A percentile compares a stretch with the other conserved stretches of the same genome.
Evolutionary conservation across 2,888 invertebrate genomes (phyloP).

Genomic region (Blastobasis adustella): DNA sequence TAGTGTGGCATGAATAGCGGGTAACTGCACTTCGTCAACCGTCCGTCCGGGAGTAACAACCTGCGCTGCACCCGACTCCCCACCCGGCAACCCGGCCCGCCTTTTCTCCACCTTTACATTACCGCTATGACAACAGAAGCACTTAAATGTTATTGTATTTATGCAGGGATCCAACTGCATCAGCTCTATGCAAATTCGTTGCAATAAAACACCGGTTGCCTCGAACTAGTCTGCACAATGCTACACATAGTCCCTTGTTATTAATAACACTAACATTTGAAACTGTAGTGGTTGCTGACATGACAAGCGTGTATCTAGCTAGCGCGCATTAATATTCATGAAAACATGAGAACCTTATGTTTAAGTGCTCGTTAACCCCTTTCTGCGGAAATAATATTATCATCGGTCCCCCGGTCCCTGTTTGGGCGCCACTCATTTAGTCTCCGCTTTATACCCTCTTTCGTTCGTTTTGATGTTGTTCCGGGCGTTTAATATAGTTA

Average conservation of each 20-base stretch:
- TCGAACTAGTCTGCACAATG: no score
- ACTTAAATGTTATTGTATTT: constrained; percentile 1
- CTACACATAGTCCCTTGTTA: no score
- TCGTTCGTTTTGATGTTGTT: constrained; percentile 17
- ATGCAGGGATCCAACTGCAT: no score
- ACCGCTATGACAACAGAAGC: neutral
- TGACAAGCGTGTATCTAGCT: no score
- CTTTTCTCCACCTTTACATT: constrained; percentile 33
- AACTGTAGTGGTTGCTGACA: neutral
- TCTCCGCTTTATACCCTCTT: constrained; percentile 16
- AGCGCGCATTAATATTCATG: constrained; percentile 1
- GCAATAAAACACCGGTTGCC: no score
- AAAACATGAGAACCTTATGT: constrained; percentile 10
- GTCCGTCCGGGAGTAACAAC: constrained; percentile 66
- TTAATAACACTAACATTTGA: neutral
- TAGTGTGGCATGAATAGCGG: constrained; percentile 52
- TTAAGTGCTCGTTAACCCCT: constrained; percentile 17
- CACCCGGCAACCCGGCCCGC: constrained; percentile 13
- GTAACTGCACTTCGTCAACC: constrained; percentile 71
- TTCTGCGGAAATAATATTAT: constrained; percentile 12
- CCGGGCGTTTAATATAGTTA: constrained; percentile 15
- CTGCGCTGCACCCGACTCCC: constrained; percentile 46
- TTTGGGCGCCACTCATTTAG: constrained; percentile 24
- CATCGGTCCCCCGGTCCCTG: constrained; percentile 17
- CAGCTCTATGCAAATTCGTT: no score